Percentiles rank a stretch among this genome's conserved stretches.
Evolutionary conservation across 1,140 invertebrate genomes (phyloP).

Genomic region (Pogonomyrmex californicus): DNA sequence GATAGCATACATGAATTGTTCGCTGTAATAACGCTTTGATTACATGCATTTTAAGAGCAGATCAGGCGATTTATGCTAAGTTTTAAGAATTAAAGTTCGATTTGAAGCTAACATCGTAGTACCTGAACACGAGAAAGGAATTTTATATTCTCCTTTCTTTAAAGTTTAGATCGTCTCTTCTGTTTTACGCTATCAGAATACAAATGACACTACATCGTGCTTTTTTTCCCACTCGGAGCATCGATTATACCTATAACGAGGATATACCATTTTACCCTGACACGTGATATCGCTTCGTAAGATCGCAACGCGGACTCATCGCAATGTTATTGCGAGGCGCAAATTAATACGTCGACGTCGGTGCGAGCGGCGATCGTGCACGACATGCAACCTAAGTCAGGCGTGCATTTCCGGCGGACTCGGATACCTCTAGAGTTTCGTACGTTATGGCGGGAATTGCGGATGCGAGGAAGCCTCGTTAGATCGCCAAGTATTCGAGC

Average conservation of each 20-base stretch:
- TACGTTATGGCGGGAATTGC: conserved; percentile 47
- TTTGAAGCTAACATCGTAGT: too few species aligned
- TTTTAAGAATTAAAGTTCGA: too few species aligned
- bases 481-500: conserved; percentile 53
- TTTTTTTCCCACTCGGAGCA: neutral
- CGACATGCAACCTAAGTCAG: conserved; percentile 47
- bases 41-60: too few species aligned
- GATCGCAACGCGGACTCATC: neutral
- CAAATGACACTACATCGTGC: conserved; percentile 1
- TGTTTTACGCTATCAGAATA: neutral
- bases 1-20: too few species aligned
- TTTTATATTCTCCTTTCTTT: neutral
- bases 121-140: neutral
- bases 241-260: neutral
- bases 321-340: conserved; percentile 34
- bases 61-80: too few species aligned
- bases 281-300: neutral
- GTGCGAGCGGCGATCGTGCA: conserved; percentile 31
- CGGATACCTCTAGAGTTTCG: conserved; percentile 51
- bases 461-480: conserved; percentile 66
- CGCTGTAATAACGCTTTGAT: too few species aligned
- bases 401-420: conserved; percentile 52
- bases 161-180: neutral
- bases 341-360: conserved; percentile 45
- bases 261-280: conserved; percentile 21